phyloP scores from a whole-genome alignment of 2,888 invertebrate species.

The Aleiodes alternator region DNA sequence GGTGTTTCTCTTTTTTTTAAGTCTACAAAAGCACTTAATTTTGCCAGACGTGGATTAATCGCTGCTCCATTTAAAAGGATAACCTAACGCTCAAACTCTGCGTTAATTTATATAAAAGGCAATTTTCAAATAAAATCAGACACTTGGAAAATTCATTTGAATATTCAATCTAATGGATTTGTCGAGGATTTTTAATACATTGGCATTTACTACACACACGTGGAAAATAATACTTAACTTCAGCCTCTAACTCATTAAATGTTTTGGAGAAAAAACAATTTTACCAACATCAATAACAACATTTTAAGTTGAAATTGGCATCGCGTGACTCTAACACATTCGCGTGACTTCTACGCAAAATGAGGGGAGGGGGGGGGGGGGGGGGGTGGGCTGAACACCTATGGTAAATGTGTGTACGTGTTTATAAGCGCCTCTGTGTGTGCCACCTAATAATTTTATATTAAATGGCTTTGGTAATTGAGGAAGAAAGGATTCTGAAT shows the following conservation, averaged over 20 bases:
- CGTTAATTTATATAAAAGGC: constrained; percentile 6
- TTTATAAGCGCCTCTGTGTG: constrained; percentile 8
- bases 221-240: too few relatives aligned
- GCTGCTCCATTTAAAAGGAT: constrained; percentile 14
- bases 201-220: too few relatives aligned
- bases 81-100: not conserved
- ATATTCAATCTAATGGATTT: constrained; percentile 25
- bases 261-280: not conserved
- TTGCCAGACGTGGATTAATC: not conserved
- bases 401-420: constrained; percentile 7
- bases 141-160: constrained; percentile 23
- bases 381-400: not conserved
- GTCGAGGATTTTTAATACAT: not conserved
- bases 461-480: too few relatives aligned
- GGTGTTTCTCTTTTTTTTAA: too few relatives aligned
- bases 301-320: constrained; percentile 23
- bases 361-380: not conserved
- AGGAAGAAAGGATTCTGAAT: too few relatives aligned
- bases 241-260: not conserved
- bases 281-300: not conserved
- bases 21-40: constrained; percentile 16
- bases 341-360: constrained; percentile 38
- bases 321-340: constrained; percentile 42
- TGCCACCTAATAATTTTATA: too few relatives aligned
- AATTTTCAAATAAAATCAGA: constrained; percentile 1